Evolutionary conservation across 2,113 vertebrate species (phyloP).

Genomic region (Nothocercus nigrocapillus): DNA sequence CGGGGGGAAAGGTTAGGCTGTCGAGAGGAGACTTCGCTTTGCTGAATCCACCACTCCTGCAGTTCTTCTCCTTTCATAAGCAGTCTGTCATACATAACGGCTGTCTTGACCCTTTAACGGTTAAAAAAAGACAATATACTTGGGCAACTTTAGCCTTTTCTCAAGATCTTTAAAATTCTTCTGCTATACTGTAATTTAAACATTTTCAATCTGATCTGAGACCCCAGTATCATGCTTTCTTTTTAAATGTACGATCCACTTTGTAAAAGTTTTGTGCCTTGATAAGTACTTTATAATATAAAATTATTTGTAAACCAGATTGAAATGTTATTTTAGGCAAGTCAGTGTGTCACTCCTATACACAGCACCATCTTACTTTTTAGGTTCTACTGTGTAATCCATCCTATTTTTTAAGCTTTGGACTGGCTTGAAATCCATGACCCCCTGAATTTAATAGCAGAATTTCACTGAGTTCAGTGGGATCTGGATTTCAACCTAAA

Average conservation of each 20-base stretch:
- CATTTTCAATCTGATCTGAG: not conserved
- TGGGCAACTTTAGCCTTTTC: not conserved
- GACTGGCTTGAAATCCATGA: constrained; percentile 30
- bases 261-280: not conserved
- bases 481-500: constrained; percentile 39
- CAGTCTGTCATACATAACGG: fast-evolving
- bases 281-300: not conserved
- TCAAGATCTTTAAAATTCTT: not conserved
- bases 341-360: not conserved
- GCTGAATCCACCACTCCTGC: not conserved
- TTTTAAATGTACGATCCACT: not conserved
- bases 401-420: constrained; percentile 30
- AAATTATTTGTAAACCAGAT: not conserved
- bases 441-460: not conserved
- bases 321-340: constrained; percentile 1
- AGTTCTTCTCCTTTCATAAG: not conserved
- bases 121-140: not conserved
- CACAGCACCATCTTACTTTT: not conserved
- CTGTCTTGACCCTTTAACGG: not conserved
- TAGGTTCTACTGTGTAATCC: not conserved
- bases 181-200: not conserved
- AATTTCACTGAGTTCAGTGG: not conserved
- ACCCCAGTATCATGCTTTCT: not conserved
- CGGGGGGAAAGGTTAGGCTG: not conserved
- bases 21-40: not conserved